These are phyloP conservation scores for Epirrita christyi DNA, from an alignment of 2,888 invertebrate species.

Conservation along the genomic window DNA sequence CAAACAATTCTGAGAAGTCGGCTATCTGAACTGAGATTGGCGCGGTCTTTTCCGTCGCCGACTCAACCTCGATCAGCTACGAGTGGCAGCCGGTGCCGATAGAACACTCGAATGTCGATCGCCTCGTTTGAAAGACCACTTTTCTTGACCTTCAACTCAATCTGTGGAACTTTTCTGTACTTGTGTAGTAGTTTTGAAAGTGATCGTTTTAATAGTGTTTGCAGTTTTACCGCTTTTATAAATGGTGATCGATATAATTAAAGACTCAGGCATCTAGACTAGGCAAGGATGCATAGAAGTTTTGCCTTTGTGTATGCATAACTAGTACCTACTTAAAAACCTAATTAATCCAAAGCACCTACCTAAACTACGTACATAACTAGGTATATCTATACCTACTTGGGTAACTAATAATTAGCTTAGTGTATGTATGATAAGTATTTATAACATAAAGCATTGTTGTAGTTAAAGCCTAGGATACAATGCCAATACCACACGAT, in stretches of 20 bases:
- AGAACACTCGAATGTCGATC: conserved; percentile 69
- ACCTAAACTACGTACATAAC: no score
- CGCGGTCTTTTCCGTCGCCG: conserved; percentile 84
- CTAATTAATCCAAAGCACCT: no score
- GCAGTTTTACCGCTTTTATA: neutral
- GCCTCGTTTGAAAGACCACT: conserved; percentile 67
- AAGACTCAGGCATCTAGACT: no score
- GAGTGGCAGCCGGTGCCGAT: conserved; percentile 60
- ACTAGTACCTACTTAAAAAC: no score
- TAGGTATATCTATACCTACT: no score
- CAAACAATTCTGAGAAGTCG: conserved; percentile 75
- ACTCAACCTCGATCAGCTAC: conserved; percentile 73
- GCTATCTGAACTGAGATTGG: conserved; percentile 82
- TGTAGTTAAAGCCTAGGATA: no score
- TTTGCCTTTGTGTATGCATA: no score
- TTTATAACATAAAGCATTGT: no score
- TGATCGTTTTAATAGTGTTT: neutral
- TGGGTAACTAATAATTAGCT: no score
- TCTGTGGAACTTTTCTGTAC: conserved; percentile 11
- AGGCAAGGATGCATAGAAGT: no score
- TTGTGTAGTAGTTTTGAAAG: neutral
- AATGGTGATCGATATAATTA: neutral
- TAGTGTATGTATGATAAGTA: no score
- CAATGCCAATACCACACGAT: no score
- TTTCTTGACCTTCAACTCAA: neutral